Evolutionary conservation across 1,140 invertebrate species (phyloP), one percentile per base, ranked within the genome.

Genomic region (Pseudomyrmex sp.): DNA sequence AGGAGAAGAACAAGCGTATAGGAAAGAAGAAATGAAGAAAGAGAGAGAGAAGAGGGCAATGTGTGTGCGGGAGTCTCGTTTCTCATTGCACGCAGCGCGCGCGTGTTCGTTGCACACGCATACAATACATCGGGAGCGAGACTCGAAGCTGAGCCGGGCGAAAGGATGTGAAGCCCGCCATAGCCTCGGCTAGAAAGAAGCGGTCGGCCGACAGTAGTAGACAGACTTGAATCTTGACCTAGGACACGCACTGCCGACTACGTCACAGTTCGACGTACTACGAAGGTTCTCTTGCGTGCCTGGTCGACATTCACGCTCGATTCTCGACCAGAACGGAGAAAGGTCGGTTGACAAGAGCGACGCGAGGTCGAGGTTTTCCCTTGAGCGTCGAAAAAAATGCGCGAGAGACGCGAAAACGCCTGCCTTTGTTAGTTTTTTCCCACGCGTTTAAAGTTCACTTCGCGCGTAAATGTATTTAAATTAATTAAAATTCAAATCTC

Each of bases 191-290:
- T 88, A 88, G 85, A 88, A 88, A 83, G 87, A 88, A 79, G 73
- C 77, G 77, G 23, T 66, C 70, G 87, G 63, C 66, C 68, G 52
- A 26, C 75, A 12, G 46, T 63, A 90, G 89, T 89, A 91, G 91
- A 89, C 90, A 88, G 85, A 91, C 90, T 90, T 92, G 91, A 93
- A 90, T 93, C 93, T 92, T 93, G 93, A 93, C 93, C 93, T 94
- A 93, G 93, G 93, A 92, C 90, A 94, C 93, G 92, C 93, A 92
- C 87, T 85, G 91, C 72, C 89, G 91, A 86, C 84, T 92, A 90
- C 92, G 91, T 93, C 92, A 92, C 91, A 90, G 90, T 90, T 91
- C 89, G 92, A 91, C 88, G 89, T 92, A 85, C 91, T 89, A 75
- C 87, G 85, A 87, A 89, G 77, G 85, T 61, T 86, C 65, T 83